Evolutionary conservation across 2,797 vertebrate species (phyloP), one percentile per base, ranked within the genome.

Genomic region (Pempheris klunzingeri): DNA sequence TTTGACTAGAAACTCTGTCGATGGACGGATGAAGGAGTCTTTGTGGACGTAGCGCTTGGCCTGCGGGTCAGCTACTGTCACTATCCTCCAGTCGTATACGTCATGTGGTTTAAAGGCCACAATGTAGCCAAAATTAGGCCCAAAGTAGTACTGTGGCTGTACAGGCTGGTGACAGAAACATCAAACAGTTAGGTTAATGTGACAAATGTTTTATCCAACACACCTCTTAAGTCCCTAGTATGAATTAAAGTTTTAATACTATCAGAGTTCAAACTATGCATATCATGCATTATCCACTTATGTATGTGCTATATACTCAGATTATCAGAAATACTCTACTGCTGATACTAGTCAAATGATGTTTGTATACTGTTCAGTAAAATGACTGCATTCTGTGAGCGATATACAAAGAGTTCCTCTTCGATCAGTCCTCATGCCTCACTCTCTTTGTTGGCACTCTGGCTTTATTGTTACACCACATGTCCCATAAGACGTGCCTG

Each of bases 121-220:
- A 41, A 98, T 96, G 86, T 99, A 99, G 84, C 97, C 97, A 80
- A 99, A 99, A 77, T 97, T 95, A 52, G 95, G 94, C 28, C 98
- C 98, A 4, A 96, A 99, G 90, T 97, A 97, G 90, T 99, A 98
- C 92, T 98, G 95, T 60, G 96, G 95, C 78, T 97, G 95, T 67
- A 99, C 96, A 69, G 98, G 98, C 98, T 99, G 89, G 17, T 26
- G 70, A 86, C 10, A 86, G 34, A 82, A 77, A 60, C 20, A 77
- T 38, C 9, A 46, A 32, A 63, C 8, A 55, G 28, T 49, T 7
- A 28, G 3, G 38, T 41, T n/a, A 52, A 65, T 15, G 32, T 36
- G 32, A 13, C 20, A 55, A 41, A 60, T 10, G 4, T 44, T 71
- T 54, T 24, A 44, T 57, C 22, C 5, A 58, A 43, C 58, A 77